These are phyloP conservation scores for Prunella himalayana DNA, from an alignment of 2,113 vertebrate genomes.

Conservation along the genomic window DNA sequence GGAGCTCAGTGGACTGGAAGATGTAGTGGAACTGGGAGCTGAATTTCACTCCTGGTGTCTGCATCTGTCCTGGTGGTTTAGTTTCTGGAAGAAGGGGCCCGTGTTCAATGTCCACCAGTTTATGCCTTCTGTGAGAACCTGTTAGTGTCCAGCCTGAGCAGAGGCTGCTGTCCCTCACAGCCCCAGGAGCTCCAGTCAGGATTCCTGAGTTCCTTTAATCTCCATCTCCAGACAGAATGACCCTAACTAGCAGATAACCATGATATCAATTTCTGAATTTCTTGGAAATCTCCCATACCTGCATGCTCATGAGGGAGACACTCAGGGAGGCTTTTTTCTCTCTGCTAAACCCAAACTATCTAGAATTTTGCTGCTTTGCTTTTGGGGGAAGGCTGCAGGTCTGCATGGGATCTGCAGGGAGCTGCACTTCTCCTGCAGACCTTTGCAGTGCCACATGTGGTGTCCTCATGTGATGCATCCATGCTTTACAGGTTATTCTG, in stretches of 20 bases:
- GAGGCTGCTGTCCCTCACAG: neutral
- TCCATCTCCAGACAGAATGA: neutral
- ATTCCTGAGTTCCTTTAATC: neutral
- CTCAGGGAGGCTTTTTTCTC: neutral
- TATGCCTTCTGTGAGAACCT: neutral
- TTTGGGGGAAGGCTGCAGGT: neutral
- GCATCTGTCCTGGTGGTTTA: neutral
- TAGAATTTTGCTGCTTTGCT: neutral
- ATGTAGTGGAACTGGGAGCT: neutral
- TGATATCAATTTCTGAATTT: neutral
- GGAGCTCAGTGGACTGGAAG: neutral
- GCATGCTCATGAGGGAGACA: neutral
- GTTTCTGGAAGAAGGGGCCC: neutral
- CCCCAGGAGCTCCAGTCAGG: neutral
- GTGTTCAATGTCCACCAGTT: neutral
- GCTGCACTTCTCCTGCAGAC: neutral
- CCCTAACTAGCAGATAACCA: neutral
- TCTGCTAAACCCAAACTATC: neutral
- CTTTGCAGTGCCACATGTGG: neutral
- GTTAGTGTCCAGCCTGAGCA: neutral
- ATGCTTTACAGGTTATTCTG: slow-evolving; percentile 78
- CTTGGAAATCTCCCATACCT: neutral
- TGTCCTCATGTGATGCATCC: neutral
- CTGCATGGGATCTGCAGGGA: neutral
- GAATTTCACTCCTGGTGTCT: neutral